phyloP scores from a whole-genome alignment of 1,140 invertebrate species.

The Mya arenaria region DNA sequence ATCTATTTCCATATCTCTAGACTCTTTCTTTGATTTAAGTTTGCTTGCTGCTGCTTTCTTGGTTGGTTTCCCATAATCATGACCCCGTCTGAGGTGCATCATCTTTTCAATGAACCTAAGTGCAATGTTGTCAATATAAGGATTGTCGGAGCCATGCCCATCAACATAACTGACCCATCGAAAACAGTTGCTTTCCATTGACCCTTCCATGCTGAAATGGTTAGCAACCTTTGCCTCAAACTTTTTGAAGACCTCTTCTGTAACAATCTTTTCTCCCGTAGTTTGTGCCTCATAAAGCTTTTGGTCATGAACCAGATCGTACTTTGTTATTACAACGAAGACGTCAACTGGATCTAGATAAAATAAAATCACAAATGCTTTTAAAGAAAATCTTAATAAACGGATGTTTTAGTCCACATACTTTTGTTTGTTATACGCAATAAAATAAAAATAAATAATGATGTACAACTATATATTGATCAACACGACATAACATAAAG shows the following conservation, averaged over 20 bases:
- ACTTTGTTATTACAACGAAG: slow-evolving; percentile 40
- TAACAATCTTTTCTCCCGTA: neutral
- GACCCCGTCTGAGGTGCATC: neutral
- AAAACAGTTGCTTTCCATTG: neutral
- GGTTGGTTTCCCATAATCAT: neutral
- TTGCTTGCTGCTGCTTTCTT: too few relatives aligned
- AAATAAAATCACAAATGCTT: neutral
- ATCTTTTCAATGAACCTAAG: slow-evolving; percentile 14
- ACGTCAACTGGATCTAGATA: slow-evolving; percentile 27
- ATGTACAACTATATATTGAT: neutral
- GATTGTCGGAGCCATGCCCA: neutral
- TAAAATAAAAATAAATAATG: neutral
- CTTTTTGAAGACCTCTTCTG: neutral
- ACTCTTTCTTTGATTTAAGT: too few relatives aligned
- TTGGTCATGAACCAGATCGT: slow-evolving; percentile 21
- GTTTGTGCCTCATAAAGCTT: neutral
- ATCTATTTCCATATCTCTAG: too few relatives aligned
- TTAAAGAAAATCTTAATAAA: neutral
- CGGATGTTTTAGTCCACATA: neutral
- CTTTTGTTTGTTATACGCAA: neutral
- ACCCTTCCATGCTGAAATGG: slow-evolving; percentile 15
- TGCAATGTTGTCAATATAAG: slow-evolving; percentile 30
- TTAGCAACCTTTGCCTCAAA: neutral
- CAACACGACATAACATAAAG: neutral
- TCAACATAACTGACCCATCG: slow-evolving; percentile 33